A percentile compares a stretch with the other conserved stretches of the same genome.
phyloP scores from a whole-genome alignment of 2,888 invertebrate species.

The Drosophila sordidula region DNA sequence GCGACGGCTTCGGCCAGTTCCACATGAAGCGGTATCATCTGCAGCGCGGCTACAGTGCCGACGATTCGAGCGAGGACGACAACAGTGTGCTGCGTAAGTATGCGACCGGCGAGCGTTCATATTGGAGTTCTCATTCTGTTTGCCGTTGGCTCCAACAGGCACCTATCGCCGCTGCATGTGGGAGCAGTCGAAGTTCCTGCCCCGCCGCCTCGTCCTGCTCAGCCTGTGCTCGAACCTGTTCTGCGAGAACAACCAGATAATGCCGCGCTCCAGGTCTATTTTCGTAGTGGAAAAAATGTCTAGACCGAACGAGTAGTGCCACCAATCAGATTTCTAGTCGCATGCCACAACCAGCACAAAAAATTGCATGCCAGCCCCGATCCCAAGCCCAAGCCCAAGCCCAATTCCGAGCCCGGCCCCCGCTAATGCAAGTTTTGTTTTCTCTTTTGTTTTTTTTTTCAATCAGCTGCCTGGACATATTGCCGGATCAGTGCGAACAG shows the following conservation, averaged over 20 bases:
- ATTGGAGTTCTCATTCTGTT: no score
- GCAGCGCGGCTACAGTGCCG: slow-evolving; percentile 69
- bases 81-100: slow-evolving; percentile 79
- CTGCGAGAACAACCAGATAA: slow-evolving; percentile 83
- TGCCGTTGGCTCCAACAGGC: slow-evolving; percentile 53
- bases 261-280: slow-evolving; percentile 84
- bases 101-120: no score
- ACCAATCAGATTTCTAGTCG: slow-evolving; percentile 57
- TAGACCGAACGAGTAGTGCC: slow-evolving; percentile 84
- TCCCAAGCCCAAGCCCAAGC: not conserved
- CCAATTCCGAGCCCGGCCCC: not conserved
- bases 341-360: slow-evolving; percentile 33
- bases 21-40: slow-evolving; percentile 81
- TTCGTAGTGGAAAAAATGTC: slow-evolving; percentile 84
- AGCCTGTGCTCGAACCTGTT: slow-evolving; percentile 83
- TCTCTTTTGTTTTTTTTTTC: not conserved
- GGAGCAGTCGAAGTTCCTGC: slow-evolving; percentile 84
- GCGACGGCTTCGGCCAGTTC: slow-evolving; percentile 77
- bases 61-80: slow-evolving; percentile 73
- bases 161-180: slow-evolving; percentile 84
- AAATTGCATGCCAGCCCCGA: not conserved
- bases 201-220: slow-evolving; percentile 82
- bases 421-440: slow-evolving; percentile 43
- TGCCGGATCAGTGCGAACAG: slow-evolving; percentile 83
- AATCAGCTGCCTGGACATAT: slow-evolving; percentile 82